A percentile compares a stretch with the other conserved stretches of the same genome.
phyloP scores from a whole-genome alignment of 64 coral and sea anemone genomes.

The Stylophora pistillata region DNA sequence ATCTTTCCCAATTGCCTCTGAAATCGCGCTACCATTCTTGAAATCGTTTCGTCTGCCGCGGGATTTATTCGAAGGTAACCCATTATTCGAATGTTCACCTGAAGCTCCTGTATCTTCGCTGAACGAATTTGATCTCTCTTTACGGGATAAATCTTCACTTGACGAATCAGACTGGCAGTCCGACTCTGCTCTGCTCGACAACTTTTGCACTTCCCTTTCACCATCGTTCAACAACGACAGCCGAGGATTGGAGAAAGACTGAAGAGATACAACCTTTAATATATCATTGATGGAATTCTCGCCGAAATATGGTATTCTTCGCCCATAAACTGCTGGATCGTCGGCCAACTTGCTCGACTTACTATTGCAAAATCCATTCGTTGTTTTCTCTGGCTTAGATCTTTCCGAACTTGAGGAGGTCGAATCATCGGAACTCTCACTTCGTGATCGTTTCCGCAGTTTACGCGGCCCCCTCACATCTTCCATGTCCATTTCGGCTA shows the following conservation, averaged over 20 bases:
- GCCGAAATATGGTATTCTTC: constrained; percentile 52
- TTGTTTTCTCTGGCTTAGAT: constrained; percentile 30
- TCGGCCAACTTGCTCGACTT: not conserved
- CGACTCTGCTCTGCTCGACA: constrained; percentile 4
- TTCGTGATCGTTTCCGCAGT: constrained; percentile 57
- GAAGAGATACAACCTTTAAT: constrained; percentile 87
- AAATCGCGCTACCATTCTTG: constrained; percentile 32
- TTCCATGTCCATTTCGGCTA: constrained; percentile 46
- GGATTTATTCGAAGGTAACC: constrained; percentile 31
- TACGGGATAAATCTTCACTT: constrained; percentile 26
- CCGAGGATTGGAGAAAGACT: constrained; percentile 80
- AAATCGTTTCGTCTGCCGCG: constrained; percentile 51
- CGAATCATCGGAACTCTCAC: constrained; percentile 72
- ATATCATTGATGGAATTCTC: constrained; percentile 94
- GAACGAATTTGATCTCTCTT: constrained; percentile 21
- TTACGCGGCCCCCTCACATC: constrained; percentile 17
- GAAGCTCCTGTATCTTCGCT: constrained; percentile 43
- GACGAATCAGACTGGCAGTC: constrained; percentile 40
- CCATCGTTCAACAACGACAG: constrained; percentile 39
- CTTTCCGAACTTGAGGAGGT: constrained; percentile 42
- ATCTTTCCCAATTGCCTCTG: constrained; percentile 65
- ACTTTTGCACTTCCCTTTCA: constrained; percentile 35
- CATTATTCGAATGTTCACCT: not conserved
- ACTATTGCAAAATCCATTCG: constrained; percentile 12
- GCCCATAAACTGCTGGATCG: constrained; percentile 56